phyloP scores from a whole-genome alignment of 2,113 vertebrate genomes.

The Hystrix cristata region DNA sequence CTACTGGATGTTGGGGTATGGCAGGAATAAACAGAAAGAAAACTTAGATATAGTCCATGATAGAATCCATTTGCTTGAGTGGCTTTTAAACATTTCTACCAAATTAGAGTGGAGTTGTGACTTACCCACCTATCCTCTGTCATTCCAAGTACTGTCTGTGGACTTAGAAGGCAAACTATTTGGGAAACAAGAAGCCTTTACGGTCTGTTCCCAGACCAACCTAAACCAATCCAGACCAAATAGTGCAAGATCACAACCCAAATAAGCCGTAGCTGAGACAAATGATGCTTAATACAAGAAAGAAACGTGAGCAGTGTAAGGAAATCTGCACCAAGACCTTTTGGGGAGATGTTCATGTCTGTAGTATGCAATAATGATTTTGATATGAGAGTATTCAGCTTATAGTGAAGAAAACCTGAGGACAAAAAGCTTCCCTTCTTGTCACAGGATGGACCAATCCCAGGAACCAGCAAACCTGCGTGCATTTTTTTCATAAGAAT shows the following conservation, averaged over 20 bases:
- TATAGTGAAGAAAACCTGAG: background rate
- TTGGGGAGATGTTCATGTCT: background rate
- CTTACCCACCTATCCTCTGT: background rate
- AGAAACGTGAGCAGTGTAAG: background rate
- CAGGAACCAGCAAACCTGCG: background rate
- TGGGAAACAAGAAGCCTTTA: background rate
- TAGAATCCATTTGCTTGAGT: background rate
- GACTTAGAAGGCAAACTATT: conserved; percentile 1
- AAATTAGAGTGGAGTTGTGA: background rate
- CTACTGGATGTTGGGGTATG: background rate
- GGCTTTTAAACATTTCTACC: background rate
- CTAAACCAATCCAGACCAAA: background rate
- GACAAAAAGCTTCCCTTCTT: background rate
- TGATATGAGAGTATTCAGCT: background rate
- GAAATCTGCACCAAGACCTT: background rate
- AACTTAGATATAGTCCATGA: background rate
- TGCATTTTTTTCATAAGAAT: background rate
- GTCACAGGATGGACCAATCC: background rate
- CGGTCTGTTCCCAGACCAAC: background rate
- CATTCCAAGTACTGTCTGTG: background rate
- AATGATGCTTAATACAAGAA: background rate
- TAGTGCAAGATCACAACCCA: background rate
- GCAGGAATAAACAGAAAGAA: background rate
- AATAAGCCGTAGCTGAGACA: background rate
- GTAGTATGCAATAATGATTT: background rate